Conservation (phyloP, 2,113 vertebrate genomes). For the Nansenia antarctica region DNA sequence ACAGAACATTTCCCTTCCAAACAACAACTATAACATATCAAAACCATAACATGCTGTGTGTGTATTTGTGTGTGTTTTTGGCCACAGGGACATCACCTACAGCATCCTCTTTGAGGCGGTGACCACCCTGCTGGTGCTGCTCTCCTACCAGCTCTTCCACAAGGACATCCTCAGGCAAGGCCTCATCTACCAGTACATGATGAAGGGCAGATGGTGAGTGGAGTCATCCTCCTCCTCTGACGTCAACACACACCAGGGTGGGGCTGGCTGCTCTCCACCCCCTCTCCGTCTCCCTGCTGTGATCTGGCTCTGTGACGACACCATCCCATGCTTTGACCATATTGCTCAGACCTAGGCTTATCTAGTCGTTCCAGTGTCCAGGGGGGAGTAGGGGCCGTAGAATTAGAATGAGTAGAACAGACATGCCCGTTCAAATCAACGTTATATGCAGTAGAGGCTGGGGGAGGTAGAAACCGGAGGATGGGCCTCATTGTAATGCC, state of each 20-base stretch:
- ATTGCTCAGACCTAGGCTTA: too few species aligned
- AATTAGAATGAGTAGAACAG: too few species aligned
- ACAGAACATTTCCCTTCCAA: too few species aligned
- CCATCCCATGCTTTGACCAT: not conserved
- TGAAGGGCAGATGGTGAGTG: slow-evolving; percentile 90
- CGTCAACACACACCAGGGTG: not conserved
- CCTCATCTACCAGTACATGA: slow-evolving; percentile 86
- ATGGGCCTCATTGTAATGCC: too few species aligned
- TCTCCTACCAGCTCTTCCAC: slow-evolving; percentile 94
- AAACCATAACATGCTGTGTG: too few species aligned
- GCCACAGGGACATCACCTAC: slow-evolving; percentile 95
- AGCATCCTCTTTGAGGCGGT: slow-evolving; percentile 95
- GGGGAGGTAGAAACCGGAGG: too few species aligned
- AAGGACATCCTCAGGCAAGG: slow-evolving; percentile 92
- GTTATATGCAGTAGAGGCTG: too few species aligned
- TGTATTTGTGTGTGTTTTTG: too few species aligned
- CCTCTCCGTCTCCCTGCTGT: not conserved
- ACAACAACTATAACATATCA: too few species aligned
- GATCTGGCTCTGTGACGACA: not conserved
- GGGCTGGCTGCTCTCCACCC: not conserved
- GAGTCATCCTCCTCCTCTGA: not conserved
- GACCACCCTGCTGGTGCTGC: slow-evolving; percentile 88
- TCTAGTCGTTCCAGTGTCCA: too few species aligned
- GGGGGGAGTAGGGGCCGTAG: too few species aligned
- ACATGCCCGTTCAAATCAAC: too few species aligned